Evolutionary conservation across 2,888 invertebrate genomes (phyloP).

Genomic region (Eupithecia centaureata): DNA sequence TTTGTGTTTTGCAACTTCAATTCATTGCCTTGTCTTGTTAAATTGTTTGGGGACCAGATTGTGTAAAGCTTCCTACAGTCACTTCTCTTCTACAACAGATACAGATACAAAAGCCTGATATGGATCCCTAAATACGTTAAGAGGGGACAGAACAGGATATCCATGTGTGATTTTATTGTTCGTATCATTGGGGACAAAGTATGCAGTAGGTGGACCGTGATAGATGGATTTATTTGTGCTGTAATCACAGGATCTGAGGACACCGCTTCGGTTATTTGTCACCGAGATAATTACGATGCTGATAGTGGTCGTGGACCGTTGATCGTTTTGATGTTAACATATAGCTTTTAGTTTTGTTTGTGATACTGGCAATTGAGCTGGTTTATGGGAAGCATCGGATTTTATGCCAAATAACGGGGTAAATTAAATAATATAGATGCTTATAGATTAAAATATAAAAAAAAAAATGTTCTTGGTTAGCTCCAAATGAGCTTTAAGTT

Average conservation of each 20-base stretch:
- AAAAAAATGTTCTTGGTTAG: neutral
- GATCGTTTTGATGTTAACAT: neutral
- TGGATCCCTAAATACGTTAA: conserved; percentile 48
- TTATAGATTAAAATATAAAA: neutral
- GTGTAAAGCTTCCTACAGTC: neutral
- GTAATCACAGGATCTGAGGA: conserved; percentile 26
- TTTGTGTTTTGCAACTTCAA: neutral
- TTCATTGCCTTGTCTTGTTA: neutral
- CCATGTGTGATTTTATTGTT: conserved; percentile 48
- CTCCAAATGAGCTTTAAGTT: neutral
- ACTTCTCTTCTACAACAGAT: conserved; percentile 28
- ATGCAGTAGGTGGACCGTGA: conserved; percentile 44
- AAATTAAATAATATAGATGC: neutral
- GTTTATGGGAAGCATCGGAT: neutral
- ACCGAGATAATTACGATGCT: conserved; percentile 20
- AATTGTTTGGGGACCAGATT: neutral
- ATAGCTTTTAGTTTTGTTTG: neutral
- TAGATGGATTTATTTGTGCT: conserved; percentile 40
- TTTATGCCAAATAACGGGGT: neutral
- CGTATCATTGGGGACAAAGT: conserved; percentile 45
- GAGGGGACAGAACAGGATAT: conserved; percentile 47
- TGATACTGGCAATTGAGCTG: neutral
- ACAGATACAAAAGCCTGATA: conserved; percentile 47
- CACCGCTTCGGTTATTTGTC: conserved; percentile 28
- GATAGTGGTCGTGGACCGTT: conserved; percentile 3